These are phyloP conservation scores for Terrapene triunguis DNA, from an alignment of 2,113 vertebrate species.

Conservation along the genomic window DNA sequence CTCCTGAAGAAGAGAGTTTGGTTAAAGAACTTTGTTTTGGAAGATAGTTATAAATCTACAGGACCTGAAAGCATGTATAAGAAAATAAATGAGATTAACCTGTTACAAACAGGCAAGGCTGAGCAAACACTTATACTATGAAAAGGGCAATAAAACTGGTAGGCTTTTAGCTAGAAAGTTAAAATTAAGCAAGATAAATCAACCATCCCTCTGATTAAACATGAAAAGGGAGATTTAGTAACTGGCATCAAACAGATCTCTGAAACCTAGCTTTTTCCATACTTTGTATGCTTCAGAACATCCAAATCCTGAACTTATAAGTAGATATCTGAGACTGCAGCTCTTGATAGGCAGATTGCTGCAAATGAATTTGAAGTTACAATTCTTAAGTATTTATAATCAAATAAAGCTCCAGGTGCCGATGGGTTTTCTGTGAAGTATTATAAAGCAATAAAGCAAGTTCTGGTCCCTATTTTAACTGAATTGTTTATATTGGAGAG, in stretches of 20 bases:
- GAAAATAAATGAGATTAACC: neutral
- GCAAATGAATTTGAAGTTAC: neutral
- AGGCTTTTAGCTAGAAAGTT: neutral
- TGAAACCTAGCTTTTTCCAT: neutral
- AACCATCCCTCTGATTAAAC: neutral
- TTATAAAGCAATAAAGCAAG: neutral
- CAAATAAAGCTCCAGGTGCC: neutral
- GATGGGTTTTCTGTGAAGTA: neutral
- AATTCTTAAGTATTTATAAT: neutral
- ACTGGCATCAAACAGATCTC: neutral
- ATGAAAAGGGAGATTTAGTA: neutral
- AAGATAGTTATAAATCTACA: neutral
- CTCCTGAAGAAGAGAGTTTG: neutral
- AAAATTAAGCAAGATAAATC: neutral
- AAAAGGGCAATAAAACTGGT: neutral
- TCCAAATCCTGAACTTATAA: neutral
- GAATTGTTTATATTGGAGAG: neutral
- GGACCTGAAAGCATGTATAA: neutral
- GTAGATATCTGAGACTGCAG: neutral
- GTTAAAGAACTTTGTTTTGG: neutral
- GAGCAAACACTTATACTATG: neutral
- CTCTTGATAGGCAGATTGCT: neutral
- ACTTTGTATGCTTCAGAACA: neutral
- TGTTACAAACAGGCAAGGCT: neutral
- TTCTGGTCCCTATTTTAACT: neutral